phyloP scores from a whole-genome alignment of 2,113 vertebrate species.

The Notothenia rossii region DNA sequence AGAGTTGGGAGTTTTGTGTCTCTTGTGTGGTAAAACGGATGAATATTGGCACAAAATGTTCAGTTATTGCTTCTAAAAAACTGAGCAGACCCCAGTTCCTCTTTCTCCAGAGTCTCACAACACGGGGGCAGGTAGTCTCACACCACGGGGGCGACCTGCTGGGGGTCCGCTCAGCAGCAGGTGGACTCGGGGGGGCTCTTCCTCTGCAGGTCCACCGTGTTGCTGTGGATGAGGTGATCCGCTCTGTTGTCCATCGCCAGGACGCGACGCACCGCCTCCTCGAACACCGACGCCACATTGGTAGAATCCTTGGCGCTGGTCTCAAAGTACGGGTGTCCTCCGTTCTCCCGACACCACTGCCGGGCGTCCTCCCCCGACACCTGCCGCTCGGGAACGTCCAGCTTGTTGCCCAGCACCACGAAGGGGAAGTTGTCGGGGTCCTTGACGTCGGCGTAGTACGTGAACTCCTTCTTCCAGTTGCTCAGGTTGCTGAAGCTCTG shows the following conservation, averaged over 20 bases:
- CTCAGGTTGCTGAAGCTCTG: slow-evolving; percentile 94
- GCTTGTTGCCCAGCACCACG: slow-evolving; percentile 95
- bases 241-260: slow-evolving; percentile 89
- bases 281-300: slow-evolving; percentile 93
- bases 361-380: slow-evolving; percentile 92
- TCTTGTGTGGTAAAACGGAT: not conserved
- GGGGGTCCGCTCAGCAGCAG: slow-evolving; percentile 88
- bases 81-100: slow-evolving; percentile 2
- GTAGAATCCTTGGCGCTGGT: slow-evolving; percentile 96
- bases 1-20: not conserved
- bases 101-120: not conserved
- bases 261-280: slow-evolving; percentile 93
- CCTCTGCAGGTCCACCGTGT: slow-evolving; percentile 90
- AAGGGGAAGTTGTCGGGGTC: slow-evolving; percentile 94
- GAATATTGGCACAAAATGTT: slow-evolving; percentile 1
- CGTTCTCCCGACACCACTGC: slow-evolving; percentile 94
- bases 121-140: not conserved
- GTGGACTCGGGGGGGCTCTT: slow-evolving; percentile 85
- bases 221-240: slow-evolving; percentile 90
- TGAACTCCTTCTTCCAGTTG: slow-evolving; percentile 98
- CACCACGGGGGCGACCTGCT: not conserved
- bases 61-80: not conserved
- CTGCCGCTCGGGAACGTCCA: slow-evolving; percentile 92
- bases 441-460: slow-evolving; percentile 95
- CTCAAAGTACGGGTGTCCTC: slow-evolving; percentile 95